Conservation (phyloP, 2,113 vertebrate genomes). For the Myrmecophaga tridactyla region DNA sequence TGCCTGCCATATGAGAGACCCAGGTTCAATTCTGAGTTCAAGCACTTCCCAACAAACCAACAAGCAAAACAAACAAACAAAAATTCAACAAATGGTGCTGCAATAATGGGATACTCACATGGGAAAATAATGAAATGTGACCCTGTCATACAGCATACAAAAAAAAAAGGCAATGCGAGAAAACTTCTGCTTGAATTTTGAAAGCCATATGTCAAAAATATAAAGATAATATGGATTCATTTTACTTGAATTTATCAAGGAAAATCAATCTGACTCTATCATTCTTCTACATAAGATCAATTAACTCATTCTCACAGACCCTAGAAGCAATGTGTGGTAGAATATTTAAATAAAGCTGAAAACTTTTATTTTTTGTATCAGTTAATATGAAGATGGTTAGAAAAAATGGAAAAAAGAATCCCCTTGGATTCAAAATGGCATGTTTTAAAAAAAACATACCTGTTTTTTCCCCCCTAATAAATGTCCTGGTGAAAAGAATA, state of each 20-base stretch:
- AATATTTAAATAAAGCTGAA: not conserved
- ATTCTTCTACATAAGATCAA: not conserved
- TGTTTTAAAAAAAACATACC: not conserved
- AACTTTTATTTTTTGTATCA: not conserved
- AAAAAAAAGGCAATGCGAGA: not conserved
- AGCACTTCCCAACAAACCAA: no score
- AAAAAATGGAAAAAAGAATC: not conserved
- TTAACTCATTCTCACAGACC: not conserved
- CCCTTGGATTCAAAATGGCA: not conserved
- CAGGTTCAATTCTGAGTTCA: no score
- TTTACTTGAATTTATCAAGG: not conserved
- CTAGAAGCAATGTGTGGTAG: not conserved
- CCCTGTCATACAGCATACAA: no score
- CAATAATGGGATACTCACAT: no score
- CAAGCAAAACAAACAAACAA: no score
- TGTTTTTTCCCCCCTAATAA: not conserved
- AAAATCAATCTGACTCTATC: not conserved
- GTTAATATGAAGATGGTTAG: not conserved
- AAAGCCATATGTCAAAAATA: not conserved
- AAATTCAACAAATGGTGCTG: no score
- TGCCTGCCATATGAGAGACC: no score
- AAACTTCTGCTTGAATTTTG: not conserved
- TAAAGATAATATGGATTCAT: not conserved
- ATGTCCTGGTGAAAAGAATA: not conserved
- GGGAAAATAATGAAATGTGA: no score